phyloP scores from a whole-genome alignment of 2,113 vertebrate species.

The Sigmodon hispidus region DNA sequence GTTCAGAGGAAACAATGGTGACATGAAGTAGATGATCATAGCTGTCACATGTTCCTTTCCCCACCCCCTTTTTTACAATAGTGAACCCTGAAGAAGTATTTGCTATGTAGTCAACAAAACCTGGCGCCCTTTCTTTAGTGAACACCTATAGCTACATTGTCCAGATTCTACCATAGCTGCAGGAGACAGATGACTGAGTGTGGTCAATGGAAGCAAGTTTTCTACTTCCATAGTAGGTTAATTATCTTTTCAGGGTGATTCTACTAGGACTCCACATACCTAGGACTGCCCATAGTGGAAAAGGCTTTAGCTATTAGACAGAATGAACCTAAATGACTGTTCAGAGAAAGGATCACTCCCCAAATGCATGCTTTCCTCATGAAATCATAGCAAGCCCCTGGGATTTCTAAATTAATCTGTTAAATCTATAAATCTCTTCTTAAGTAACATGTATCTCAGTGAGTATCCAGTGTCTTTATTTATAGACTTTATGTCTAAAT shows the following conservation, averaged over 20 bases:
- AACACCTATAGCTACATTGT: neutral
- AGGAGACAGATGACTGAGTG: neutral
- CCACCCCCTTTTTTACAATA: neutral
- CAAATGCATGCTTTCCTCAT: neutral
- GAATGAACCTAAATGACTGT: neutral
- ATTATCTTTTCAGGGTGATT: neutral
- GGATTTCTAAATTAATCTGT: slow-evolving; percentile 27
- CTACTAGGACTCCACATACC: neutral
- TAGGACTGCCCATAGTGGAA: neutral
- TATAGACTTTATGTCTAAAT: slow-evolving; percentile 24
- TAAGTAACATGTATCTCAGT: neutral
- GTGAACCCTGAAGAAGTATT: neutral
- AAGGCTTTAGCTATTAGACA: neutral
- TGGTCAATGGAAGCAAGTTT: neutral
- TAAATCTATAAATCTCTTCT: slow-evolving; percentile 6
- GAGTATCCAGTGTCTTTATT: neutral
- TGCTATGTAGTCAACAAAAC: neutral
- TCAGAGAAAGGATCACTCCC: neutral
- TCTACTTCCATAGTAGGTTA: slow-evolving; percentile 20
- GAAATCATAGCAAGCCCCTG: neutral
- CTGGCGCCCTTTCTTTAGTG: neutral
- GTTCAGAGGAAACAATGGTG: neutral
- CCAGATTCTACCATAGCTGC: neutral
- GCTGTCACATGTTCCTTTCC: too few relatives aligned
- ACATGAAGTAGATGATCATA: neutral